phyloP scores from a whole-genome alignment of 1,140 invertebrate genomes.

The Papilio xuthus region DNA sequence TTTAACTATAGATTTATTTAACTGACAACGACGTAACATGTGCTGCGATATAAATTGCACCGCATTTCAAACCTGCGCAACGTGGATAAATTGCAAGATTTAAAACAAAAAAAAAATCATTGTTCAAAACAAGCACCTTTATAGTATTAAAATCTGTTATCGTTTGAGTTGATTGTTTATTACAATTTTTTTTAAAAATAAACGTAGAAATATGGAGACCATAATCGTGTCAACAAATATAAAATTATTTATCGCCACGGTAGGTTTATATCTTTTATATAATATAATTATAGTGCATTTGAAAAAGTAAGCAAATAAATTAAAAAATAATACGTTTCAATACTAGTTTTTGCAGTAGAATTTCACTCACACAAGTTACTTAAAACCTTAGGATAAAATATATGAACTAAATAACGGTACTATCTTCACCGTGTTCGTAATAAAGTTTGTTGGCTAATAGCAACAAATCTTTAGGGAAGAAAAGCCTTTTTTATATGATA shows the following conservation, averaged over 20 bases:
- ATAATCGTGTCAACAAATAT: no score
- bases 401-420: background rate
- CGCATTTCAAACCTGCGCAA: conserved; percentile 35
- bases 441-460: conserved; percentile 25
- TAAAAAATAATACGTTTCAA: no score
- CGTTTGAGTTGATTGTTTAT: background rate
- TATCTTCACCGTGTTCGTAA: conserved; percentile 5
- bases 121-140: conserved; percentile 1
- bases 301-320: no score
- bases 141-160: background rate
- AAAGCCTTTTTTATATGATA: conserved; percentile 19
- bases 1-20: conserved; percentile 40
- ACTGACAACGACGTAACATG: conserved; percentile 38
- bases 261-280: no score
- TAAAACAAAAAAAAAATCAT: conserved; percentile 16
- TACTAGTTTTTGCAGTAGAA: no score
- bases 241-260: no score
- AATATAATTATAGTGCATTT: no score
- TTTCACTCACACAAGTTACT: background rate
- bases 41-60: conserved; percentile 38
- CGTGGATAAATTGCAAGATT: conserved; percentile 37
- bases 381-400: background rate
- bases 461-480: conserved; percentile 1
- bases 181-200: background rate
- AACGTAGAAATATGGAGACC: background rate